Evolutionary conservation across 2,113 vertebrate species (phyloP), one percentile per base, ranked within the genome.

Genomic region (Sapayoa aenigma): DNA sequence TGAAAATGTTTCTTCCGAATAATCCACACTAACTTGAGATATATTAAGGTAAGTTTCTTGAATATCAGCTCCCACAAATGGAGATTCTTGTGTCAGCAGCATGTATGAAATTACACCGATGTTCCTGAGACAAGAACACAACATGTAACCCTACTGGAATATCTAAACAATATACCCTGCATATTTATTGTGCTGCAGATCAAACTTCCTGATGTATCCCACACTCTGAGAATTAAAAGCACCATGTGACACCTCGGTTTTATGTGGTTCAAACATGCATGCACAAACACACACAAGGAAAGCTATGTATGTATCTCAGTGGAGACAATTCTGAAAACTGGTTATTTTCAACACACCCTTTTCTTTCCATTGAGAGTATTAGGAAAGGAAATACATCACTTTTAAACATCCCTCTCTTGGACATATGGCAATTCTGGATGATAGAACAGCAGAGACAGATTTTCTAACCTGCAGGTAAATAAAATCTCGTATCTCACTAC

Each of bases 21-120:
- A 99, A 98, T 99, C 99, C 97, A 99, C 99, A 3, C 99, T 99
- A 93, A 99, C 98, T 98, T 99, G 99, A 74, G 99, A 99, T 96
- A 99, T 99, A 93, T 99, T 99, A 93, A 99, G 98, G 74, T 98
- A 99, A 49, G 99, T 99, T 98, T 99, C 99, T 97, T 99, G 99
- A 96, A 99, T 98, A 97, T 99, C 98, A 80, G 99, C 98, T 41
- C 99, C 99, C 68, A 97, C 98, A 79, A 99, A 99, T 6, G 99
- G 99, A 69, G 99, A 99, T 94, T 99, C 98, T 25, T 99, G 99
- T 22, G 98, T 99, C 96, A 99, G 98, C 86, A 99, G 97, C 99
- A 99, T 99, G 96, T 99, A 99, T 25, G 99, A 97, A 66, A 99
- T 99, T 16, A 99, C 98, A 3, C 99, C 99, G 21, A 99, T 97